phyloP scores from a whole-genome alignment of 2,113 vertebrate species.

The Peucedramus taeniatus region DNA sequence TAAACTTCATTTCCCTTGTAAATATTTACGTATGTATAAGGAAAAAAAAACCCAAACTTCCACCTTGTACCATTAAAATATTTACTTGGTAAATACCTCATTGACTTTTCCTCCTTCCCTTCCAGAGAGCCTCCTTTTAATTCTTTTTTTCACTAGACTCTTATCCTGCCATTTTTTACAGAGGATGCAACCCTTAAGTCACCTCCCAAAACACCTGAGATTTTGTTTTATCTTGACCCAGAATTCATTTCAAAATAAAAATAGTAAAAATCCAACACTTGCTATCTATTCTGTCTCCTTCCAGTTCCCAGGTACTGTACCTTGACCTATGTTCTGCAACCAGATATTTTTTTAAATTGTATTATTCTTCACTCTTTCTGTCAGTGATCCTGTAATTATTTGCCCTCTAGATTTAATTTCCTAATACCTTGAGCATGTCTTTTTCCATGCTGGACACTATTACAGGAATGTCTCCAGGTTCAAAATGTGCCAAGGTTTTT shows the following conservation, averaged over 20 bases:
- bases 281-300: background rate
- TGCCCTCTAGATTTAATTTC: background rate
- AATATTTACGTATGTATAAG: background rate
- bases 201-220: background rate
- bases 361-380: background rate
- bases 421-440: background rate
- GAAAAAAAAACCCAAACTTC: background rate
- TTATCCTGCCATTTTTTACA: background rate
- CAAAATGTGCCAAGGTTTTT: background rate
- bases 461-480: background rate
- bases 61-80: background rate
- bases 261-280: background rate
- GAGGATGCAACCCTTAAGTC: background rate
- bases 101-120: background rate
- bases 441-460: background rate
- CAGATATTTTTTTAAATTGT: background rate
- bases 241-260: background rate
- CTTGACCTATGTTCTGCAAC: background rate
- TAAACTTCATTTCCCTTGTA: background rate
- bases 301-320: background rate
- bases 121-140: background rate
- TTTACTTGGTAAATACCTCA: background rate
- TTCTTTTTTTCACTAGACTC: background rate
- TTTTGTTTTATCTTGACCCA: background rate
- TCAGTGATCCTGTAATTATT: background rate